Percentiles rank a stretch among this genome's conserved stretches.
phyloP scores from a whole-genome alignment of 2,113 vertebrate species.

The Cynocephalus volans region DNA sequence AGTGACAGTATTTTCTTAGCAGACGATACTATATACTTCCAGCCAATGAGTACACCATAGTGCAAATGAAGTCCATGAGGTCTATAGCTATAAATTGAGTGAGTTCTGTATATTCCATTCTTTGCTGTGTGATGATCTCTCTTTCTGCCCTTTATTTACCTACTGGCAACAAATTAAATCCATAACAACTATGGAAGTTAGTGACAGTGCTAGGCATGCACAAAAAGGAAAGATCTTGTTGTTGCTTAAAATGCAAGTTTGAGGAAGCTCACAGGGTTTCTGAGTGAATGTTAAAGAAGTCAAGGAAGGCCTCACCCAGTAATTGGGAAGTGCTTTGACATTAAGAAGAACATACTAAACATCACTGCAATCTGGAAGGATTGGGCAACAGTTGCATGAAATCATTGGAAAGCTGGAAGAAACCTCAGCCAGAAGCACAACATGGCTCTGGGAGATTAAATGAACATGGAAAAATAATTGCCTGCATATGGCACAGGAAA shows the following conservation, averaged over 20 bases:
- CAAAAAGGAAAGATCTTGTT: not conserved
- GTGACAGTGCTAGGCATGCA: not conserved
- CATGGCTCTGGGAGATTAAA: not conserved
- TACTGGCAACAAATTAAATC: slow-evolving; percentile 12
- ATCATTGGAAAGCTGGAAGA: not conserved
- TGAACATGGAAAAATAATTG: not conserved
- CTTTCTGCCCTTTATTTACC: not conserved
- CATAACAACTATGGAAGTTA: not conserved
- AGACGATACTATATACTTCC: not conserved
- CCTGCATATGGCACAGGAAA: not conserved
- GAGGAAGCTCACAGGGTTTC: not conserved
- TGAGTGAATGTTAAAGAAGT: not conserved
- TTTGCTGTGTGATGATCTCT: not conserved
- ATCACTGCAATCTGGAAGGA: not conserved
- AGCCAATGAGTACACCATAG: not conserved
- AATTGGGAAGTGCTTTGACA: not conserved
- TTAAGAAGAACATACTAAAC: not conserved
- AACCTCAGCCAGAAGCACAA: not conserved
- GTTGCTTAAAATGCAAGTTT: not conserved
- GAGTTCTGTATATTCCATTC: not conserved
- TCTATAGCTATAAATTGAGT: not conserved
- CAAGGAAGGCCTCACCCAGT: not conserved
- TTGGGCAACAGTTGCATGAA: not conserved
- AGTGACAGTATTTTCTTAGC: not conserved
- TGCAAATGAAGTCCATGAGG: not conserved